A percentile compares a stretch with the other conserved stretches of the same genome.
phyloP scores from a whole-genome alignment of 92 coral and sea anemone genomes.

The Actinernus sp. region DNA sequence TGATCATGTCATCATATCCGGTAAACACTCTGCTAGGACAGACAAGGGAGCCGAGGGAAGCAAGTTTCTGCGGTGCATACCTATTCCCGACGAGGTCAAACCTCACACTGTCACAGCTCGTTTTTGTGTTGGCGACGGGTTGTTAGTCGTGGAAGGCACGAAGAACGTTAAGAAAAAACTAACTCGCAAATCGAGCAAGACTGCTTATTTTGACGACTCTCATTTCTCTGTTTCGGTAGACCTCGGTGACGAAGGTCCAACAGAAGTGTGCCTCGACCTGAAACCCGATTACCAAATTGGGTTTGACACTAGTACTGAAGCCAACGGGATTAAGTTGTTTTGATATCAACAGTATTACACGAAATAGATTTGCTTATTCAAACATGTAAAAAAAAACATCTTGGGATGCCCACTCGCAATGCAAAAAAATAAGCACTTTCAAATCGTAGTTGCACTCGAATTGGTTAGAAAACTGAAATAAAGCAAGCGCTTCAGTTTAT shows the following conservation, averaged over 20 bases:
- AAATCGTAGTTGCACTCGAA: no score
- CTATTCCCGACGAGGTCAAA: constrained; percentile 52
- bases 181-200: constrained; percentile 2
- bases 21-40: constrained; percentile 21
- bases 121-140: constrained; percentile 44
- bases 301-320: no score
- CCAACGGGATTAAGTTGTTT: constrained; percentile 12
- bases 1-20: constrained; percentile 40
- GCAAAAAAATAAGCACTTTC: no score
- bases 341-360: no score
- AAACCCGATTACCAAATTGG: no score
- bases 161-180: constrained; percentile 7
- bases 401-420: no score
- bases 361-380: no score
- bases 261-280: background rate
- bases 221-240: constrained; percentile 53
- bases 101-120: constrained; percentile 50
- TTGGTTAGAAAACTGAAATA: no score
- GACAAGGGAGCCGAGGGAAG: constrained; percentile 36
- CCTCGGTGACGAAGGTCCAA: constrained; percentile 28
- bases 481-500: no score
- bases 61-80: constrained; percentile 50
- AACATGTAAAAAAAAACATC: no score
- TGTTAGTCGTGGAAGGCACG: constrained; percentile 51
- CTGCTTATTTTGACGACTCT: constrained; percentile 55